Percentiles rank a stretch among this genome's conserved stretches.
Evolutionary conservation across 2,888 invertebrate genomes (phyloP).

Genomic region (Caenorhabditis macrosperma): DNA sequence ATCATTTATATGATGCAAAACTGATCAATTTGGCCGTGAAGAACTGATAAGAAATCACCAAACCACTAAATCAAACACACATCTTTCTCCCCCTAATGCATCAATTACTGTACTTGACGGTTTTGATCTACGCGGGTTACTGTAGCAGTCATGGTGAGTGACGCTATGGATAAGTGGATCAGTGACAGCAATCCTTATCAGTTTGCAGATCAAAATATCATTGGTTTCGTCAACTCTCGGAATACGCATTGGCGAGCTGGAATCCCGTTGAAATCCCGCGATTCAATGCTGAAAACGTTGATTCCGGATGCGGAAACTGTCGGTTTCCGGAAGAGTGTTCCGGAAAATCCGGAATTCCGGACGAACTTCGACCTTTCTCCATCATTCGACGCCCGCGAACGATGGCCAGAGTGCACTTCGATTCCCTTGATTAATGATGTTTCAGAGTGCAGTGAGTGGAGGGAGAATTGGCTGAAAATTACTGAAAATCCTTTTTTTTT

Average conservation of each 20-base stretch:
- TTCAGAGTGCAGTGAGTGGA: conserved; percentile 84
- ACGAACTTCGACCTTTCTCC: neutral
- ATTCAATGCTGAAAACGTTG: conserved; percentile 6
- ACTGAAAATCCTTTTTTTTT: neutral
- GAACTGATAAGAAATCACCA: neutral
- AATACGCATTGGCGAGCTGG: conserved; percentile 8
- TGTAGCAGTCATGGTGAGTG: neutral
- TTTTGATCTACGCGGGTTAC: neutral
- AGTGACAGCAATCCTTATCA: neutral
- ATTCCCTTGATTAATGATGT: conserved; percentile 59
- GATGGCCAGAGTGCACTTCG: conserved; percentile 55
- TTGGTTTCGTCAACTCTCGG: neutral
- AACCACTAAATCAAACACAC: neutral
- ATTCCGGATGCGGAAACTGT: neutral
- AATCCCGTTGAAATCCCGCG: neutral
- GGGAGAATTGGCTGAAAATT: neutral
- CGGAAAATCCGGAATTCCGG: neutral
- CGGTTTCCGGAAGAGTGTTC: conserved; percentile 3
- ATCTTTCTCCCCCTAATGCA: no score
- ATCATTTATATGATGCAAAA: neutral
- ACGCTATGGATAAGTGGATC: neutral
- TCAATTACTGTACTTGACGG: neutral
- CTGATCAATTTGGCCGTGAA: neutral
- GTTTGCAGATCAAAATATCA: neutral
- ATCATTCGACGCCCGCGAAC: conserved; percentile 58